phyloP scores from a whole-genome alignment of 1,140 invertebrate genomes.

The Trissolcus basalis region DNA sequence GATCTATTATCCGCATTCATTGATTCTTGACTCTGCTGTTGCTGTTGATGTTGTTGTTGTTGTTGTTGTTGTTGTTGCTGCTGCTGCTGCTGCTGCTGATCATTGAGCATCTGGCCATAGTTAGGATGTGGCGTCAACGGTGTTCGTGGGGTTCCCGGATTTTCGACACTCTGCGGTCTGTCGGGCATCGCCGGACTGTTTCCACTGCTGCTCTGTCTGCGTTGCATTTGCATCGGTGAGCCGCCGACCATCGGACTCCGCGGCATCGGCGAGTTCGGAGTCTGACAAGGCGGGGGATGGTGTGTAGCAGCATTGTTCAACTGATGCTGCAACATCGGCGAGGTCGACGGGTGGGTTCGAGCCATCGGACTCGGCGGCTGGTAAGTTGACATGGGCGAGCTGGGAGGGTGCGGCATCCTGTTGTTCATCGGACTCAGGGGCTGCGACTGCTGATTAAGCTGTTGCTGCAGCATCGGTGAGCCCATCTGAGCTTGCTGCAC shows the following conservation, averaged over 20 bases:
- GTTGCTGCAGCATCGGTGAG: constrained; percentile 77
- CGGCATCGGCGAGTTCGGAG: constrained; percentile 77
- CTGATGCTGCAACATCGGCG: constrained; percentile 73
- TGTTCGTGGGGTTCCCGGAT: constrained; percentile 77
- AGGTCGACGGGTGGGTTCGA: constrained; percentile 70
- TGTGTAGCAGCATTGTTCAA: constrained; percentile 67
- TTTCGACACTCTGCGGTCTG: constrained; percentile 78
- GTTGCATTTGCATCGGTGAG: constrained; percentile 78
- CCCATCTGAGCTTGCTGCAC: constrained; percentile 75
- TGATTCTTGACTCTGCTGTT: constrained; percentile 66
- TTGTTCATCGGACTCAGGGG: constrained; percentile 73
- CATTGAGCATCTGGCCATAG: constrained; percentile 62
- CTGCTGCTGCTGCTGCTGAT: constrained; percentile 64
- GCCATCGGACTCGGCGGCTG: constrained; percentile 76
- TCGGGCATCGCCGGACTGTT: constrained; percentile 78
- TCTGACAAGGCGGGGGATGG: constrained; percentile 69
- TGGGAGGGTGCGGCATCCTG: constrained; percentile 71
- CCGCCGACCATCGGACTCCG: constrained; percentile 76
- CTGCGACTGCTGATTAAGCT: constrained; percentile 73
- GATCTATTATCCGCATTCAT: constrained; percentile 64
- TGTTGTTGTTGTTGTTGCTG: constrained; percentile 39
- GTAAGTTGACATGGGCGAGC: constrained; percentile 73
- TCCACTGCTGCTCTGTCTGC: constrained; percentile 77
- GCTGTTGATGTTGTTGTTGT: constrained; percentile 41
- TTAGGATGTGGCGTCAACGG: constrained; percentile 61